Percentiles rank a stretch among this genome's conserved stretches.
Conservation (phyloP, 2,797 vertebrate species). For the Lindbergichthys nudifrons region DNA sequence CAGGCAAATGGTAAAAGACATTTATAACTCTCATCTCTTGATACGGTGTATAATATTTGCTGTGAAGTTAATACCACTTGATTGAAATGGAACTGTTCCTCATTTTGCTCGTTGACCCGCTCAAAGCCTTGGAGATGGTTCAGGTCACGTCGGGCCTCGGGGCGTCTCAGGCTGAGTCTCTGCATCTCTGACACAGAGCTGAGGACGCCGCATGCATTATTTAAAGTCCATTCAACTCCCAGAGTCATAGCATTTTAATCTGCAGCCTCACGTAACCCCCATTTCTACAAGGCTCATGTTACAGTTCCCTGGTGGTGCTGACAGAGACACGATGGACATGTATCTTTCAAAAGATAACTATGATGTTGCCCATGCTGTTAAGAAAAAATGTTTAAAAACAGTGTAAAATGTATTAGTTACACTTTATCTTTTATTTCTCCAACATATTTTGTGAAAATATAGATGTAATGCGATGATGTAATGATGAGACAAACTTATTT, state of each 20-base stretch:
- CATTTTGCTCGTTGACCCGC: not conserved
- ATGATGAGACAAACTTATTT: no score
- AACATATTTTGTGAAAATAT: no score
- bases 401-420: no score
- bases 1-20: no score
- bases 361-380: no score
- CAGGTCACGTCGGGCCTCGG: conserved; percentile 15
- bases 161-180: conserved; percentile 23
- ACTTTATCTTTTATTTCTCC: no score
- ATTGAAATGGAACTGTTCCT: conserved; percentile 21
- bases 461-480: no score
- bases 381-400: no score
- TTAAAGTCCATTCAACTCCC: conserved; percentile 55
- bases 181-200: conserved; percentile 45
- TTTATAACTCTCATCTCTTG: no score
- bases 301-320: not conserved
- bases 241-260: conserved; percentile 53
- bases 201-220: conserved; percentile 67
- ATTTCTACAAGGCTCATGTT: conserved; percentile 16
- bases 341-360: not conserved
- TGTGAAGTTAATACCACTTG: conserved; percentile 14
- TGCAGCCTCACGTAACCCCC: conserved; percentile 37
- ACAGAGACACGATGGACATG: not conserved
- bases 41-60: no score
- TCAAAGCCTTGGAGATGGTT: conserved; percentile 24